Evolutionary conservation across 23 tunicate genomes (phyloP).

Genomic region (Halocynthia roretzi): DNA sequence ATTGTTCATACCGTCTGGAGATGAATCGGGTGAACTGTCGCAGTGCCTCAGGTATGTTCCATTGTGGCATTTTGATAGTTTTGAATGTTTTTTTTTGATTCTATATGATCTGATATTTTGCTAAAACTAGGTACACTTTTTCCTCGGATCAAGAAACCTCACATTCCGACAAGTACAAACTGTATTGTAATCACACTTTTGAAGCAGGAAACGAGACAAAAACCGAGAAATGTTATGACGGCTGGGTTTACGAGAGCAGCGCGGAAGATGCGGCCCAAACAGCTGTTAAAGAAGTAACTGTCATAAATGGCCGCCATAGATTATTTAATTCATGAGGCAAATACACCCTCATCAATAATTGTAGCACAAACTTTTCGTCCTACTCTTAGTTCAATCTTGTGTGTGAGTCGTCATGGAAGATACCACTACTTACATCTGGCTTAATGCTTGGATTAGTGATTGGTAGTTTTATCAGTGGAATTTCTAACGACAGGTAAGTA

Average conservation of each 20-base stretch:
- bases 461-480: slow-evolving; percentile 14
- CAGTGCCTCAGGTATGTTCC: too few relatives aligned
- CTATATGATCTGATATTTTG: too few relatives aligned
- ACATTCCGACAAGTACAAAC: too few relatives aligned
- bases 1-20: too few relatives aligned
- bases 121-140: too few relatives aligned
- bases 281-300: slow-evolving; percentile 4
- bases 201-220: not conserved
- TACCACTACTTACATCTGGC: slow-evolving; percentile 19
- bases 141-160: too few relatives aligned
- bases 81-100: too few relatives aligned
- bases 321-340: too few relatives aligned
- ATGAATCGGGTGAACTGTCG: too few relatives aligned
- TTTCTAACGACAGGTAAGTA: slow-evolving; percentile 6
- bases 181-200: too few relatives aligned
- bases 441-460: slow-evolving; percentile 16
- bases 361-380: not conserved
- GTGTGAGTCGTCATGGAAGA: slow-evolving; percentile 18
- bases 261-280: slow-evolving; percentile 16
- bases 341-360: too few relatives aligned
- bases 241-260: slow-evolving; percentile 8
- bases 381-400: slow-evolving; percentile 18
- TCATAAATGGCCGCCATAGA: not conserved
- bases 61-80: too few relatives aligned
- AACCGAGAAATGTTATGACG: slow-evolving; percentile 15